Evolutionary conservation across 1,140 invertebrate genomes (phyloP), one percentile per base, ranked within the genome.

Genomic region (Halotydeus destructor): DNA sequence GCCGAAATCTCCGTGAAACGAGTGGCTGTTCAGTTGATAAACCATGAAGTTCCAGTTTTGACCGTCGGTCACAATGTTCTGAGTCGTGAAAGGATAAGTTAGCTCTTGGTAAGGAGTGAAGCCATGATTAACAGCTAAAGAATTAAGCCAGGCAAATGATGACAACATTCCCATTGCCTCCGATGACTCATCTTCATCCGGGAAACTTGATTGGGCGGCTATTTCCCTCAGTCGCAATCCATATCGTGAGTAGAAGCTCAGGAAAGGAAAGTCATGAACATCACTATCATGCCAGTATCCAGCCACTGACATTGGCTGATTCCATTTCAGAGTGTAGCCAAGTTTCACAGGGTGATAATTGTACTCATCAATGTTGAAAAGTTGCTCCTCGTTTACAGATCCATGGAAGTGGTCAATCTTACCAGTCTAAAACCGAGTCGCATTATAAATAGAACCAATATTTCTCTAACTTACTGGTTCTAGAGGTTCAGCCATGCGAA

Each of bases 11-110:
- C 60, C 58, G 50, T 76, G 65, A 37, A 83, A 51, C 9, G 71
- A 52, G 31, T 74, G 69, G 1, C 83, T 89, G 56, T 93, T 93
- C 22, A 91, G 54, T 60, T 93, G 86, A 56, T 89, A 91, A 5
- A 71, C 64, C 55, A 72, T 80, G 48, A 91, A 83, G 2, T 73
- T 74, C 70, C 78, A 85, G 0, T 67, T 55, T 50, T 76, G 68
- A 0, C 84, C 84, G 65, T 91, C 75, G 2, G 80, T 81, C 22
- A 86, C 65, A 34, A 89, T 60, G 3, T 73, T 75, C 68, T 91
- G 85, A 24, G 75, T 77, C 5, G 74, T 68, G 23, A 91, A 56
- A 11, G 86, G 86, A 58, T 91, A 89, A 0, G 78, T 84, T 5
- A 88, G 49, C 41, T 91, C 83, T 52, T 80, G 74, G 49, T 68